Evolutionary conservation across 2,113 vertebrate genomes (phyloP).

Genomic region (Puffinus mauretanicus): DNA sequence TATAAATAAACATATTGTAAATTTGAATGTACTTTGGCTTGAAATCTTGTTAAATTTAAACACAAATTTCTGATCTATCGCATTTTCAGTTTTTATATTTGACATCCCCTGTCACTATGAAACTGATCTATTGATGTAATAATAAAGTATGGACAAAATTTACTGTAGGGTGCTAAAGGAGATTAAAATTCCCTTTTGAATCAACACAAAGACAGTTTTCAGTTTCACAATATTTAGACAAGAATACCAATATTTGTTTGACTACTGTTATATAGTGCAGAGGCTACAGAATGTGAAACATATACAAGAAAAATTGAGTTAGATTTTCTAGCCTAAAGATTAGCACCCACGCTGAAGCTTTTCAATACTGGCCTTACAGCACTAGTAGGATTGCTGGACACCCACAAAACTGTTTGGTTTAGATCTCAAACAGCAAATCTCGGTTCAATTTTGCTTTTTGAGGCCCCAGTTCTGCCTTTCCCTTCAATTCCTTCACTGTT

Average conservation of each 20-base stretch:
- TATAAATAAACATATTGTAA: slow-evolving; percentile 21
- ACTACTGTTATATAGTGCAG: background rate
- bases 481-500: background rate
- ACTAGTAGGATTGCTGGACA: background rate
- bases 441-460: background rate
- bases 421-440: background rate
- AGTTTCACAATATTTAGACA: background rate
- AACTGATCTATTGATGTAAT: background rate
- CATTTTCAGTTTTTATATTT: slow-evolving; percentile 16
- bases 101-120: background rate
- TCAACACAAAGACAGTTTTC: background rate
- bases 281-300: background rate
- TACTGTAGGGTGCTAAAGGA: background rate
- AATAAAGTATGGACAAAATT: background rate
- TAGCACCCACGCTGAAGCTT: background rate
- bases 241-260: background rate
- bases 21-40: slow-evolving; percentile 42
- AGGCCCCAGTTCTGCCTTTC: background rate
- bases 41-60: slow-evolving; percentile 31
- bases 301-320: background rate
- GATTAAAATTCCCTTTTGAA: slow-evolving; percentile 33
- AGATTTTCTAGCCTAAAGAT: background rate
- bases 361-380: background rate
- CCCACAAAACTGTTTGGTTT: background rate
- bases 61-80: background rate